Percentiles rank a stretch among this genome's conserved stretches.
Evolutionary conservation across 2,888 invertebrate species (phyloP).

Genomic region (Arenicola marina): DNA sequence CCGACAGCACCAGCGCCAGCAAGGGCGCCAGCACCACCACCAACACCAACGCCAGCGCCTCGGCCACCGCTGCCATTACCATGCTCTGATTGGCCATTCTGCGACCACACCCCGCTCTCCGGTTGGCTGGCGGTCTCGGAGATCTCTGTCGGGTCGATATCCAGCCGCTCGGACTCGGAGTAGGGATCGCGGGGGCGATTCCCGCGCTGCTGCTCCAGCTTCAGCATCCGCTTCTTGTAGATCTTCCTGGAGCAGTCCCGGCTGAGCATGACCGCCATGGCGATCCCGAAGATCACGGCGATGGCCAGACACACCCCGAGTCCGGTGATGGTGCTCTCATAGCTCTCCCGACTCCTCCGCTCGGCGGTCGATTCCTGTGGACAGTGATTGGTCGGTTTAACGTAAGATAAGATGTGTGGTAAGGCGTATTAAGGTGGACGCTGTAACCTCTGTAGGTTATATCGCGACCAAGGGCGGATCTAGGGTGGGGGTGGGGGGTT

Average conservation of each 20-base stretch:
- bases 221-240: neutral
- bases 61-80: neutral
- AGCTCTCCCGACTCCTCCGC: neutral
- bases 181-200: neutral
- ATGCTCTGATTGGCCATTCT: neutral
- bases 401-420: too few species aligned
- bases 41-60: neutral
- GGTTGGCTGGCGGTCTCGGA: neutral
- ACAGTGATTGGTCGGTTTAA: too few species aligned
- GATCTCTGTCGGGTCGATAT: neutral
- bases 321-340: neutral
- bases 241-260: neutral
- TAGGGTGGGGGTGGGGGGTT: too few species aligned
- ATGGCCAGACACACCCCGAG: conserved; percentile 1
- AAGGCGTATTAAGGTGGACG: too few species aligned
- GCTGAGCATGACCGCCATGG: neutral
- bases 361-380: neutral
- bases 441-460: too few species aligned
- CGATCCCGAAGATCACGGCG: neutral
- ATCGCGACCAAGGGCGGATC: too few species aligned
- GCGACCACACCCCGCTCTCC: conserved; percentile 1
- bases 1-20: neutral
- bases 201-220: neutral
- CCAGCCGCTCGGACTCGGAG: neutral
- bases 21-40: neutral